Base-by-base conservation (phyloP, 2,888 invertebrate genomes). In the Xestia rhomboidea region DNA sequence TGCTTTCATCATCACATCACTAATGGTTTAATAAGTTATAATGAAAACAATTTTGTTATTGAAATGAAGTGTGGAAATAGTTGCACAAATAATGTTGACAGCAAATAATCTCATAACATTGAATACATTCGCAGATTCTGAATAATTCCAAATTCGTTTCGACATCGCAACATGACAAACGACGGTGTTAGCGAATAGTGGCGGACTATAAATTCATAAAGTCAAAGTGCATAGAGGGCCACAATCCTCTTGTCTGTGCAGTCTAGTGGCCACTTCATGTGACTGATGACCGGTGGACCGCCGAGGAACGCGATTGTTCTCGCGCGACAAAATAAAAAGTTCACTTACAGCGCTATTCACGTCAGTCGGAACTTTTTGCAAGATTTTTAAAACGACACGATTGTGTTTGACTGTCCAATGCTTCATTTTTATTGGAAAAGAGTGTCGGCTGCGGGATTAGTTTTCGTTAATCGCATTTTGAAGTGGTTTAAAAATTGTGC, bases 161-260 rank as follows among this genome's bases (percentile, higher is more conserved):
- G 91, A 90, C 88, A 90, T 80, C 73, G 83, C 84, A 69, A 81
- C 86, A 91, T 93, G 93, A 94, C 92, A 93, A 93, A 95, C 91
- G 93, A 92, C 91, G 87, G 85, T 89, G 90, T 89, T 90, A 92
- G 92, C 88, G 92, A 92, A 93, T 93, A 92, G 91, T 92, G 90
- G 92, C 89, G 89, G 90, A 92, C 92, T 91, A 93, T 92, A 92
- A 92, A 92, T 93, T 92, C 91, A 92, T 91, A 91, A 91, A 90
- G 89, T 88, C 93, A 95, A 94, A 95, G 92, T 93, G 94, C 94
- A 95, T 89, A 89, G 92, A 93, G 91, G 83, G 90, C 89, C 88
- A 90, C 92, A 93, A 93, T 93, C 91, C 93, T 78, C 86, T 83
- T 88, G 86, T 82, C 82, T 85, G 85, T 85, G 92, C 92, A 91